Percentiles rank a stretch among this genome's conserved stretches.
Conservation (phyloP, 2,797 vertebrate species). For the Enteromius thamalakanensis region DNA sequence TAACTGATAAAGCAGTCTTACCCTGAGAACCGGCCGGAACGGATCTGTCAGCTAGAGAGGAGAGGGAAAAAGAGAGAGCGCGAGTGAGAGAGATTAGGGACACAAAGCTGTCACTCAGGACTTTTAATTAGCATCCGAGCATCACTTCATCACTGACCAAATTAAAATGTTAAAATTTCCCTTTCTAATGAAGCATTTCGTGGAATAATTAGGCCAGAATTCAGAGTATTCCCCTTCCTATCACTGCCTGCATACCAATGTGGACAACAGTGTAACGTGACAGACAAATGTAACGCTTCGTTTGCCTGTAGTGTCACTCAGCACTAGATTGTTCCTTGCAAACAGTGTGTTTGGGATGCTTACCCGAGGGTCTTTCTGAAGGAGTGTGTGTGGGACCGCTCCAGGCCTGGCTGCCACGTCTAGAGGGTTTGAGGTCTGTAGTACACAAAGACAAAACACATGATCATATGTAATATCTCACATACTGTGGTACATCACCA, state of each 20-base stretch:
- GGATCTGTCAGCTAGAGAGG: conserved; percentile 91
- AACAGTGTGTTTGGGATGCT: conserved; percentile 55
- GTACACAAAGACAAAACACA: conserved; percentile 31
- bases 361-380: conserved; percentile 98
- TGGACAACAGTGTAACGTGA: conserved; percentile 63
- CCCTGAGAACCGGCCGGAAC: conserved; percentile 97
- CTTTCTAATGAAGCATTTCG: conserved; percentile 83
- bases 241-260: conserved; percentile 57
- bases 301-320: neutral
- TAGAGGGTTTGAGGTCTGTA: conserved; percentile 93
- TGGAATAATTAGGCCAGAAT: conserved; percentile 80
- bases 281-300: conserved; percentile 22
- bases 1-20: conserved; percentile 80
- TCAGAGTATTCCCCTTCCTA: conserved; percentile 62
- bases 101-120: conserved; percentile 85
- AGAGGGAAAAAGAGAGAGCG: conserved; percentile 22
- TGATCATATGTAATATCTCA: neutral
- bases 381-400: conserved; percentile 91
- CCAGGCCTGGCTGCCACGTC: conserved; percentile 92
- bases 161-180: conserved; percentile 85
- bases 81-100: conserved; percentile 61
- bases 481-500: neutral
- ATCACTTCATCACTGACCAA: conserved; percentile 81
- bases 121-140: conserved; percentile 82
- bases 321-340: neutral